phyloP scores from a whole-genome alignment of 1,140 invertebrate species.

The Drosophila virilis region DNA sequence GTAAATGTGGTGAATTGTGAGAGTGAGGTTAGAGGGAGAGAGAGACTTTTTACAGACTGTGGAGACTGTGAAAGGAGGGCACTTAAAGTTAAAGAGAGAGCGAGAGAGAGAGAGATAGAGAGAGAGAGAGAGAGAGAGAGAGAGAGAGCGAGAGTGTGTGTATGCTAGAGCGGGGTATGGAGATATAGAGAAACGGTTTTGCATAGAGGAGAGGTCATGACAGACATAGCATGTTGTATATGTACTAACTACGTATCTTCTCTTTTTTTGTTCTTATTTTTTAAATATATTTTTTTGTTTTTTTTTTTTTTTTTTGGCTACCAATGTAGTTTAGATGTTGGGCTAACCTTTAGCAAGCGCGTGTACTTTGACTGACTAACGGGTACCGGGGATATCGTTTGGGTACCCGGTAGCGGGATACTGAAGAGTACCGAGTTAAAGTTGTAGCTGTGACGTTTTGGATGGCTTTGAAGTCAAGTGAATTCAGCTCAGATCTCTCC shows the following conservation, averaged over 20 bases:
- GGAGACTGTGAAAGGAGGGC: neutral
- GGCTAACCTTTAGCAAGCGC: conserved; percentile 80
- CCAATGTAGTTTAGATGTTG: conserved; percentile 74
- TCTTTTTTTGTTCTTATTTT: conserved; percentile 29
- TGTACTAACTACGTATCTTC: conserved; percentile 79
- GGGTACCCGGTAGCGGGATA: conserved; percentile 30
- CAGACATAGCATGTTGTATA: conserved; percentile 58
- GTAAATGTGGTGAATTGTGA: conserved; percentile 19
- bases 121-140: conserved; percentile 4
- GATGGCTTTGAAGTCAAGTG: conserved; percentile 37
- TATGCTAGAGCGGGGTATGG: neutral
- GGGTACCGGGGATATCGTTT: conserved; percentile 56
- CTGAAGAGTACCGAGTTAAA: conserved; percentile 44
- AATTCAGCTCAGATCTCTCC: conserved; percentile 61
- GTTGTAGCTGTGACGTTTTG: conserved; percentile 46
- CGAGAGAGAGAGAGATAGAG: conserved; percentile 15
- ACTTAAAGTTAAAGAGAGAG: neutral
- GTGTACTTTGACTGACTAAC: conserved; percentile 75
- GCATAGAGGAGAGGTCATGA: conserved; percentile 55
- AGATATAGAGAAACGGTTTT: conserved; percentile 11
- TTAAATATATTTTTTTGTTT: conserved; percentile 27
- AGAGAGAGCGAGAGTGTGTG: neutral
- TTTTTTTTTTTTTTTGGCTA: conserved; percentile 52
- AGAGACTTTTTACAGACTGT: conserved; percentile 18
- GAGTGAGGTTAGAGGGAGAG: conserved; percentile 25